Percentiles rank a stretch among this genome's conserved stretches.
phyloP scores from a whole-genome alignment of 2,797 vertebrate species.

The Adrianichthys oophorus region DNA sequence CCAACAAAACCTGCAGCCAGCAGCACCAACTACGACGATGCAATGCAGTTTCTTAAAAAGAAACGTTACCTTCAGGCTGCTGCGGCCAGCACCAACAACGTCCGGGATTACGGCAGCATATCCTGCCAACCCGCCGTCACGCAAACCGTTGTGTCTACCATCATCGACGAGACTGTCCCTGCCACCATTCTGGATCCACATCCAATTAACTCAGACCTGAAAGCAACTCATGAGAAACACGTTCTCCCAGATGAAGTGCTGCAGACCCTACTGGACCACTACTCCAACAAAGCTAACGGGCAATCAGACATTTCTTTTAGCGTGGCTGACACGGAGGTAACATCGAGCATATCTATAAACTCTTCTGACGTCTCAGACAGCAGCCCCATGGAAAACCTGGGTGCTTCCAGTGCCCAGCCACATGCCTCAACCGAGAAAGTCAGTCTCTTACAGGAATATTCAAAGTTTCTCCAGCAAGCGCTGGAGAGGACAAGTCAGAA shows the following conservation, averaged over 20 bases:
- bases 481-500: conserved; percentile 99
- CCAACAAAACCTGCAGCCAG: conserved; percentile 88
- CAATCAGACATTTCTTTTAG: conserved; percentile 96
- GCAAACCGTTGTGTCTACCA: conserved; percentile 89
- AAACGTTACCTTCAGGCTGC: conserved; percentile 96
- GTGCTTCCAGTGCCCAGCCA: conserved; percentile 79
- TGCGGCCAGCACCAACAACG: conserved; percentile 83
- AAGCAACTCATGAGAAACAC: conserved; percentile 91
- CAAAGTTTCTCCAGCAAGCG: conserved; percentile 98
- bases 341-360: conserved; percentile 98
- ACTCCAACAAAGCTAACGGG: conserved; percentile 96
- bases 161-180: conserved; percentile 90
- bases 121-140: conserved; percentile 90
- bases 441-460: conserved; percentile 98
- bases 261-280: conserved; percentile 96
- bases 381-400: conserved; percentile 86
- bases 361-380: conserved; percentile 91
- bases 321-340: conserved; percentile 94
- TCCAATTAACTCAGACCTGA: conserved; percentile 89
- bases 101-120: conserved; percentile 90
- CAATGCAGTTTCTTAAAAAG: conserved; percentile 99
- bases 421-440: conserved; percentile 93
- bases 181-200: conserved; percentile 92
- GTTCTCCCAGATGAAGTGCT: conserved; percentile 98
- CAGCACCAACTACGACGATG: conserved; percentile 97